Percentiles rank a stretch among this genome's conserved stretches.
phyloP scores from a whole-genome alignment of 1,140 invertebrate genomes.

The Mya arenaria region DNA sequence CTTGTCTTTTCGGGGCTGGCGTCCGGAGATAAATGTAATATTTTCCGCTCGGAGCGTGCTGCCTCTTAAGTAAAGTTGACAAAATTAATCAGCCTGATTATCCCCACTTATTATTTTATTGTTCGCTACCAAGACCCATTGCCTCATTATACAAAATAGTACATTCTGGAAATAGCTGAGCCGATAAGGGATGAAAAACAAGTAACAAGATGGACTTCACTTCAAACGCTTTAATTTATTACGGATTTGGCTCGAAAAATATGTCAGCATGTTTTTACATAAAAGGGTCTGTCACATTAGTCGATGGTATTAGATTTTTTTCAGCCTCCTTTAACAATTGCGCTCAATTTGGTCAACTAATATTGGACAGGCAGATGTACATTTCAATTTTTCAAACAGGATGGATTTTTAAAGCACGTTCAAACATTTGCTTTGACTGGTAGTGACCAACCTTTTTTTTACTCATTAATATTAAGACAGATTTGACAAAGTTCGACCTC shows the following conservation, averaged over 20 bases:
- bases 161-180: too few relatives aligned
- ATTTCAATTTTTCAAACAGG: too few relatives aligned
- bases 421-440: too few relatives aligned
- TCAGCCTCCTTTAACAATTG: not conserved
- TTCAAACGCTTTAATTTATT: constrained; percentile 54
- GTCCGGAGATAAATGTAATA: constrained; percentile 46
- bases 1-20: constrained; percentile 31
- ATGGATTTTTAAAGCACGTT: too few relatives aligned
- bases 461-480: too few relatives aligned
- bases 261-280: constrained; percentile 39
- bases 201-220: constrained; percentile 18
- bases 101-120: constrained; percentile 30
- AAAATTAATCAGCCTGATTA: constrained; percentile 37
- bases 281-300: not conserved
- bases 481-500: too few relatives aligned
- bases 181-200: too few relatives aligned
- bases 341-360: not conserved
- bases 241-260: constrained; percentile 19
- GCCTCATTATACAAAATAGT: constrained; percentile 45
- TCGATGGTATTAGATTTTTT: not conserved
- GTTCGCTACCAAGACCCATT: constrained; percentile 28
- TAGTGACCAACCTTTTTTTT: too few relatives aligned
- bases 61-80: constrained; percentile 20
- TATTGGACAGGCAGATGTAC: not conserved
- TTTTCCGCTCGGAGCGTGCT: constrained; percentile 49